Conservation (phyloP, 2,797 vertebrate species). For the Channallabes apus region DNA sequence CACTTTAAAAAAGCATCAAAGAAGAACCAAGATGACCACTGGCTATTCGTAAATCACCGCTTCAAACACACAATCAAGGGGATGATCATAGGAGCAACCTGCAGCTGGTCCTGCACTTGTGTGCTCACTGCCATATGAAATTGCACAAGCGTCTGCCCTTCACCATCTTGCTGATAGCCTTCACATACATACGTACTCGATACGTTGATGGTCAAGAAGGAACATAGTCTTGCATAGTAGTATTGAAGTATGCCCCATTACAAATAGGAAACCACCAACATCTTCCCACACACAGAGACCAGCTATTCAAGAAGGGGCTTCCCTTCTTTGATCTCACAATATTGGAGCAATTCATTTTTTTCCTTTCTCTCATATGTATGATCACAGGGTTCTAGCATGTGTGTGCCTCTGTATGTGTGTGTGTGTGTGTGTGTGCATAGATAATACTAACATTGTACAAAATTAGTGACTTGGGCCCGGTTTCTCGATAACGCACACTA, state of each 20-base stretch:
- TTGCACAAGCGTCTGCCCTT: not conserved
- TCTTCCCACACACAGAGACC: not conserved
- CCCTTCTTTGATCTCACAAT: not conserved
- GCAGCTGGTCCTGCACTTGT: slow-evolving; percentile 37
- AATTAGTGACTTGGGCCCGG: too few species aligned
- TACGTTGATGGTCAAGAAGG: not conserved
- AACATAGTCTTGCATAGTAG: not conserved
- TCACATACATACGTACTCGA: too few species aligned
- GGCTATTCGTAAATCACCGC: slow-evolving; percentile 42
- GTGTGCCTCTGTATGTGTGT: too few species aligned
- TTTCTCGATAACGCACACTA: too few species aligned
- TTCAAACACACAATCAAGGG: slow-evolving; percentile 32
- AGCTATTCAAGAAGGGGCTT: not conserved
- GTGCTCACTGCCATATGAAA: slow-evolving; percentile 14
- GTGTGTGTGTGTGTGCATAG: not conserved
- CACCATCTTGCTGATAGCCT: not conserved
- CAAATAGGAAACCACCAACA: slow-evolving; percentile 21
- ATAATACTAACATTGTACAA: not conserved
- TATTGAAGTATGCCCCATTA: not conserved
- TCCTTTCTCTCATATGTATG: not conserved
- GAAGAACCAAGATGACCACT: slow-evolving; percentile 32
- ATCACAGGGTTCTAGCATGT: not conserved
- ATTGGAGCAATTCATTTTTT: not conserved
- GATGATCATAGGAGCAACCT: slow-evolving; percentile 21
- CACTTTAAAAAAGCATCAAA: slow-evolving; percentile 45